Conservation (phyloP, 2,113 vertebrate genomes). For the Alosa alosa region DNA sequence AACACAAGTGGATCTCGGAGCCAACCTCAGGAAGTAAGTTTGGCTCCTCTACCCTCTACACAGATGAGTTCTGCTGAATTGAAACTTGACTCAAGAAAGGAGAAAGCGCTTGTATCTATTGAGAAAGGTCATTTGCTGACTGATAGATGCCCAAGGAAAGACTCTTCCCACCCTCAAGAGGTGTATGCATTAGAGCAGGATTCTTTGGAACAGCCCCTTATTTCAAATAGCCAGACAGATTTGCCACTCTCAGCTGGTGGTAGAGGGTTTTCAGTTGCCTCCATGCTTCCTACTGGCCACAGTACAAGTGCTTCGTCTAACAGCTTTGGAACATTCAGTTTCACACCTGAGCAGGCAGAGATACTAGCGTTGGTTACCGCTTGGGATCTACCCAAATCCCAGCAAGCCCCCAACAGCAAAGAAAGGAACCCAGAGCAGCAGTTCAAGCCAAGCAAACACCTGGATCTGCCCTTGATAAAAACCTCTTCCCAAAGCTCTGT, state of each 20-base stretch:
- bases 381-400: constrained; percentile 68
- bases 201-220: constrained; percentile 67
- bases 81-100: constrained; percentile 49
- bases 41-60: constrained; percentile 44
- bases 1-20: constrained; percentile 40
- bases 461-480: constrained; percentile 67
- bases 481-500: constrained; percentile 66
- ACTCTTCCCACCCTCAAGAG: constrained; percentile 70
- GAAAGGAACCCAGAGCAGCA: constrained; percentile 63
- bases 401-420: constrained; percentile 64
- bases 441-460: constrained; percentile 61
- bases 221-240: constrained; percentile 79
- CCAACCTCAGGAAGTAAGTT: constrained; percentile 46
- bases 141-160: constrained; percentile 71
- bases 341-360: constrained; percentile 89
- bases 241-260: constrained; percentile 85
- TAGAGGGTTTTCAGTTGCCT: constrained; percentile 91
- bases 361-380: constrained; percentile 84
- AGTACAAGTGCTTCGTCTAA: constrained; percentile 69
- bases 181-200: constrained; percentile 82
- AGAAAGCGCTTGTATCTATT: constrained; percentile 40
- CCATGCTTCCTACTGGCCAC: constrained; percentile 87
- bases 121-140: constrained; percentile 57
- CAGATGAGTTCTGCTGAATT: constrained; percentile 45
- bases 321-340: constrained; percentile 81